These are phyloP conservation scores for Ciona savignyi DNA, from an alignment of 23 tunicate genomes.

Conservation along the genomic window DNA sequence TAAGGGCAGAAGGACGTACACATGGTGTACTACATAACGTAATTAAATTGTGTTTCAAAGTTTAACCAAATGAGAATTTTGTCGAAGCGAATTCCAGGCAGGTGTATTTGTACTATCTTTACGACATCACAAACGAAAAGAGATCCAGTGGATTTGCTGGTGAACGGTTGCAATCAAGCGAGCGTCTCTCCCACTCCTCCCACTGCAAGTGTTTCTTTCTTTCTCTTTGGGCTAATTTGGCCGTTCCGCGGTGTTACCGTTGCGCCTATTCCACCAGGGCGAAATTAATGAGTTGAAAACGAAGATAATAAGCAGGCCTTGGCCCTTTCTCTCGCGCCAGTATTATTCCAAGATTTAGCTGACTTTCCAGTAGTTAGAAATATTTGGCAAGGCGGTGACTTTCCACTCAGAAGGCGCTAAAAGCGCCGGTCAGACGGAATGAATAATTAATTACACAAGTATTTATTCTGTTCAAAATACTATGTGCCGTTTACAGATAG, in stretches of 20 bases:
- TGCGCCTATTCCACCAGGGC: slow-evolving; percentile 1
- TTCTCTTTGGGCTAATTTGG: neutral
- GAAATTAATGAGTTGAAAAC: neutral
- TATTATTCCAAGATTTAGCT: neutral
- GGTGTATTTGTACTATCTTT: neutral
- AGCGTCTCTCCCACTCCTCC: slow-evolving; percentile 1
- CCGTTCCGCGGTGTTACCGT: neutral
- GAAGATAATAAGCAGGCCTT: neutral
- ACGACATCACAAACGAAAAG: neutral
- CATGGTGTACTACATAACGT: no score
- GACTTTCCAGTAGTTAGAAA: neutral
- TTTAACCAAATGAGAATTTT: no score
- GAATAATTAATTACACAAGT: neutral
- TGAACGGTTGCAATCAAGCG: slow-evolving; percentile 1
- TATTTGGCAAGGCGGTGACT: neutral
- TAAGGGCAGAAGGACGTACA: no score
- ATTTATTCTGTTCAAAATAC: neutral
- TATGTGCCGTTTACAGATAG: neutral
- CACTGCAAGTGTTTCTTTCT: neutral
- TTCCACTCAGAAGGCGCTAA: neutral
- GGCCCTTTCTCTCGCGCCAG: slow-evolving; percentile 1
- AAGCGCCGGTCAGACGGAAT: neutral
- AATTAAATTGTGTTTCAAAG: no score
- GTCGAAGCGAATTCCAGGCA: neutral
- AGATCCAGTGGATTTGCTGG: neutral